phyloP scores from a whole-genome alignment of 2,113 vertebrate genomes.

The Chionodraco myersi region DNA sequence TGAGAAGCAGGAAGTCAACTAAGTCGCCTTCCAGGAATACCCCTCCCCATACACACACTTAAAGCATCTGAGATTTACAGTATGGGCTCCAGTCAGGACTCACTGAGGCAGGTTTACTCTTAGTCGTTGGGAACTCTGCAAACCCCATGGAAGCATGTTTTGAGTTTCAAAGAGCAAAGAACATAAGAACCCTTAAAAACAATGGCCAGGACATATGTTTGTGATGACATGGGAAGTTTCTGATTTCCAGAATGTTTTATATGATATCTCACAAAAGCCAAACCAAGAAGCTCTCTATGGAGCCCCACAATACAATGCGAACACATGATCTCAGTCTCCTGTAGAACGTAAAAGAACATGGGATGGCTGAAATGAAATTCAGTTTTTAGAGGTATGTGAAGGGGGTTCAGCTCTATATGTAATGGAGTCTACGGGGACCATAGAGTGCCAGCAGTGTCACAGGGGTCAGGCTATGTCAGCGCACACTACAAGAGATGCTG shows the following conservation, averaged over 20 bases:
- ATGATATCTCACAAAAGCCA: constrained; percentile 8
- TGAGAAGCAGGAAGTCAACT: constrained; percentile 66
- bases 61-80: constrained; percentile 52
- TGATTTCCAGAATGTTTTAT: not conserved
- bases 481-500: constrained; percentile 7
- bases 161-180: constrained; percentile 25
- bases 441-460: not conserved
- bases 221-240: constrained; percentile 6
- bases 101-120: constrained; percentile 49
- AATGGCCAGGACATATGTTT: not conserved
- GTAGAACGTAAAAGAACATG: not conserved
- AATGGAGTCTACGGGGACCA: constrained; percentile 6
- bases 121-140: constrained; percentile 28
- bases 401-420: constrained; percentile 21
- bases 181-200: not conserved
- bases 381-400: constrained; percentile 17
- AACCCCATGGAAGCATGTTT: constrained; percentile 10
- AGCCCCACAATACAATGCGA: constrained; percentile 19
- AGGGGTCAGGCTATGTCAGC: not conserved
- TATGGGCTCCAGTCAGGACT: constrained; percentile 26
- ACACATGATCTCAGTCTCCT: not conserved
- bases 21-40: constrained; percentile 73
- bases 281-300: constrained; percentile 12
- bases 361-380: constrained; percentile 3
- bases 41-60: constrained; percentile 33